phyloP scores from a whole-genome alignment of 2,888 invertebrate species.

The Scaptomyza caliginosa region DNA sequence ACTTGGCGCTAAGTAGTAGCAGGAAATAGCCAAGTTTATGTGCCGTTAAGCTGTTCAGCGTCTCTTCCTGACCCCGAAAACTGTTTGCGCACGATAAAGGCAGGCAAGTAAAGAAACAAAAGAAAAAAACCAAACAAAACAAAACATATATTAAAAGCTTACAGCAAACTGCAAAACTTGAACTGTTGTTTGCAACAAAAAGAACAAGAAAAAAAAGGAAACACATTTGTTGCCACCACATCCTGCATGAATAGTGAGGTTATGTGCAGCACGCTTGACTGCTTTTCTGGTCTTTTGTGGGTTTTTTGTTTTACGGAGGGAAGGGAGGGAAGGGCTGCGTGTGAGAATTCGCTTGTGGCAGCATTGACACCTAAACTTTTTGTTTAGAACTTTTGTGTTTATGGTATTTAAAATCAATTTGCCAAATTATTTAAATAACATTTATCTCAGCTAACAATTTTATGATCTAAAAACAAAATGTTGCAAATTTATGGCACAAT shows the following conservation, averaged over 20 bases:
- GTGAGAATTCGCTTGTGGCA: constrained; percentile 16
- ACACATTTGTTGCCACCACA: constrained; percentile 54
- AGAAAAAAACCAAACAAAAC: neutral
- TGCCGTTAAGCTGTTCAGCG: constrained; percentile 53
- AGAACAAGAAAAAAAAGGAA: constrained; percentile 19
- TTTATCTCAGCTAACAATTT: neutral
- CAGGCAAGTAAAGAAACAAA: constrained; percentile 24
- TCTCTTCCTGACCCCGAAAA: constrained; percentile 40
- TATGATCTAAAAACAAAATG: neutral
- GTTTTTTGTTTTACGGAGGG: neutral
- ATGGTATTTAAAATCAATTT: constrained; percentile 28
- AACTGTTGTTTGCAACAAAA: constrained; percentile 19
- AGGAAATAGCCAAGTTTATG: constrained; percentile 55
- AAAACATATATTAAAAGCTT: constrained; percentile 40
- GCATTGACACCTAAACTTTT: neutral
- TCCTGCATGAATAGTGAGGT: constrained; percentile 53
- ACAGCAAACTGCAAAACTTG: constrained; percentile 49
- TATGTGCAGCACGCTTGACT: constrained; percentile 45
- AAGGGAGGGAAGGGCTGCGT: constrained; percentile 12
- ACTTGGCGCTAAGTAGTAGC: constrained; percentile 49
- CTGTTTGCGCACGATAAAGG: constrained; percentile 50
- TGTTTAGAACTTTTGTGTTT: neutral
- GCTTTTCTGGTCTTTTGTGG: constrained; percentile 27
- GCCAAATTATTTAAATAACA: neutral
- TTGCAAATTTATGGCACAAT: neutral